Evolutionary conservation across 1,140 invertebrate genomes (phyloP).

Genomic region (Calliopsis andreniformis): DNA sequence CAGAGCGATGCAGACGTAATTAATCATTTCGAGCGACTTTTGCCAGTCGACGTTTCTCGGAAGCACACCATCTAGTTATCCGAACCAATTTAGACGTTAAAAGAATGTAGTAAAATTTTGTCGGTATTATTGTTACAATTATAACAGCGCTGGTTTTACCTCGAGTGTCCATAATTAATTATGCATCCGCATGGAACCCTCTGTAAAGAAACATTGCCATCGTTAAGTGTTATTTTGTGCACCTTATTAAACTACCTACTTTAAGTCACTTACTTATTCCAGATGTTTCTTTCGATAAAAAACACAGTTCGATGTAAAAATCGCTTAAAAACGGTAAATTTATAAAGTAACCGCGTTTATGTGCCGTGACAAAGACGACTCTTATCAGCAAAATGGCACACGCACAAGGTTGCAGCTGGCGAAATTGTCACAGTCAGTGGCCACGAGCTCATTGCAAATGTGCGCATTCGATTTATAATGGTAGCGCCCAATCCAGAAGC

Average conservation of each 20-base stretch:
- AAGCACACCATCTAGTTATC: conserved; percentile 7
- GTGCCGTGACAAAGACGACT: conserved; percentile 15
- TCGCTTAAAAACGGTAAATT: conserved; percentile 36
- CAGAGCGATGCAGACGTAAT: conserved; percentile 30
- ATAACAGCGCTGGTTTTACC: no score
- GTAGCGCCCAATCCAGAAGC: no score
- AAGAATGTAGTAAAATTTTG: conserved; percentile 7
- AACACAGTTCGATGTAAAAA: neutral
- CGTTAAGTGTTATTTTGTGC: conserved; percentile 20
- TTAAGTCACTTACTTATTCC: no score
- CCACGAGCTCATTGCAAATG: neutral
- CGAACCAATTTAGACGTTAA: neutral
- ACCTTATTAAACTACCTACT: no score
- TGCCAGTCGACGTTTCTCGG: conserved; percentile 11
- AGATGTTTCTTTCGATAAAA: no score
- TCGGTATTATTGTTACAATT: neutral
- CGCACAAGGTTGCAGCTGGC: conserved; percentile 43
- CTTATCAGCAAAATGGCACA: conserved; percentile 20
- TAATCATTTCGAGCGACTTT: conserved; percentile 33
- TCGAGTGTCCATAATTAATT: conserved; percentile 27
- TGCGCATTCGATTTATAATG: no score
- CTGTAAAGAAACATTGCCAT: conserved; percentile 6
- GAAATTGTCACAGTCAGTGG: conserved; percentile 24
- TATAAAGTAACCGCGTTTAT: conserved; percentile 33
- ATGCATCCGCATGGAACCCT: conserved; percentile 23